These are phyloP conservation scores for Eilema sororculum DNA, from an alignment of 2,888 invertebrate genomes.

Conservation along the genomic window DNA sequence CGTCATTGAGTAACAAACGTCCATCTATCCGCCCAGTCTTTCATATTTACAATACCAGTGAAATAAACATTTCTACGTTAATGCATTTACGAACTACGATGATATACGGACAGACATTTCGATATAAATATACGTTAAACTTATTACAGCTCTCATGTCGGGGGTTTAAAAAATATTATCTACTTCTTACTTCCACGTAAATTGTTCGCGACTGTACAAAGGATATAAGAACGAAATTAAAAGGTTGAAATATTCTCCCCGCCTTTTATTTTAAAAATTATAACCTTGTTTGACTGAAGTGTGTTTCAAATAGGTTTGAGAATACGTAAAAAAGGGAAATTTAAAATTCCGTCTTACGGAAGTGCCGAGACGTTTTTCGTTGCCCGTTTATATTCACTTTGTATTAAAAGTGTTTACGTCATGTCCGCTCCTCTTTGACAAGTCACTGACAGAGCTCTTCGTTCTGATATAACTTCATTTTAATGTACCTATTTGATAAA, in stretches of 20 bases:
- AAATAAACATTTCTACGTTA: no score
- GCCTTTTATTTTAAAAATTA: not conserved
- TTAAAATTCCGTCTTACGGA: slow-evolving; percentile 25
- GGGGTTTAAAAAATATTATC: not conserved
- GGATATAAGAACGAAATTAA: not conserved
- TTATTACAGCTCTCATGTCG: not conserved
- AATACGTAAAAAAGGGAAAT: slow-evolving; percentile 29
- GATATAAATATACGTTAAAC: not conserved
- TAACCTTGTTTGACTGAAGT: slow-evolving; percentile 11
- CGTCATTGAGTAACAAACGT: no score
- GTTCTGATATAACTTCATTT: slow-evolving; percentile 22
- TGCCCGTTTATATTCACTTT: slow-evolving; percentile 36
- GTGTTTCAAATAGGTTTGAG: slow-evolving; percentile 10
- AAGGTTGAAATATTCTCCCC: not conserved
- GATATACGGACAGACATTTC: no score
- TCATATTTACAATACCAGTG: no score
- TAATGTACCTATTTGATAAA: slow-evolving; percentile 5
- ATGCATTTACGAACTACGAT: no score
- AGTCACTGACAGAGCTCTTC: slow-evolving; percentile 31
- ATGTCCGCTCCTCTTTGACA: slow-evolving; percentile 41
- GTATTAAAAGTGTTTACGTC: slow-evolving; percentile 48
- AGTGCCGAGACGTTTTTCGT: slow-evolving; percentile 42
- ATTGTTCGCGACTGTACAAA: not conserved
- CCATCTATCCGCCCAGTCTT: no score
- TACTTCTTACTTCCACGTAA: not conserved